Evolutionary conservation across 2,113 vertebrate species (phyloP).

Genomic region (Typhlomys cinereus): DNA sequence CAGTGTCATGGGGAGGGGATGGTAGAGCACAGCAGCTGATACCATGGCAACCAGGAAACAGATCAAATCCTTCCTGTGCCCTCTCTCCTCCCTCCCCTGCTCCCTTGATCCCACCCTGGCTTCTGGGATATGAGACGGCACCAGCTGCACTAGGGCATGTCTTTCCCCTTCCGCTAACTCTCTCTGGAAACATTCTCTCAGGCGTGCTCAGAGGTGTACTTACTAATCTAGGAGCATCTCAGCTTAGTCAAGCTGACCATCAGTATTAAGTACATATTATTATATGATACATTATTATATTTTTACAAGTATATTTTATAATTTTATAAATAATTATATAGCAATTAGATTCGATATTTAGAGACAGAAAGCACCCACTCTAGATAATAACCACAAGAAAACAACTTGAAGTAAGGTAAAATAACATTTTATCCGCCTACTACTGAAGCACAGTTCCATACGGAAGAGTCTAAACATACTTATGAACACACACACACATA

Average conservation of each 20-base stretch:
- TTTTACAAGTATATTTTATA: neutral
- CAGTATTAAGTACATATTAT: neutral
- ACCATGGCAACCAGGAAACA: neutral
- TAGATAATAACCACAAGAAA: conserved; percentile 7
- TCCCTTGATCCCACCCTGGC: neutral
- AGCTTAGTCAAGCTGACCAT: neutral
- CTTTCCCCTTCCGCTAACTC: neutral
- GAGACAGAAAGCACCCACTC: neutral
- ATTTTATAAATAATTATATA: neutral
- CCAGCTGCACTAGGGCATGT: neutral
- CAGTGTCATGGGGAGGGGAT: neutral
- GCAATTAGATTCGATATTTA: neutral
- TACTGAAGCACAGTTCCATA: conserved; percentile 3
- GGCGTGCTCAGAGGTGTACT: too few relatives aligned
- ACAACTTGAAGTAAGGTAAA: neutral
- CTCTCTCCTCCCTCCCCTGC: neutral
- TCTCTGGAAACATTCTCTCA: neutral
- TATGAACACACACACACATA: neutral
- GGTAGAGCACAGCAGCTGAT: too few relatives aligned
- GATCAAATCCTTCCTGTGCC: neutral
- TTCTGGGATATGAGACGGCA: neutral
- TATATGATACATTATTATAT: too few relatives aligned
- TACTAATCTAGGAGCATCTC: neutral
- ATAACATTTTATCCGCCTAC: neutral
- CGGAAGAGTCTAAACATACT: neutral